Conservation (phyloP, 2,797 vertebrate species). For the Gastrophryne carolinensis region DNA sequence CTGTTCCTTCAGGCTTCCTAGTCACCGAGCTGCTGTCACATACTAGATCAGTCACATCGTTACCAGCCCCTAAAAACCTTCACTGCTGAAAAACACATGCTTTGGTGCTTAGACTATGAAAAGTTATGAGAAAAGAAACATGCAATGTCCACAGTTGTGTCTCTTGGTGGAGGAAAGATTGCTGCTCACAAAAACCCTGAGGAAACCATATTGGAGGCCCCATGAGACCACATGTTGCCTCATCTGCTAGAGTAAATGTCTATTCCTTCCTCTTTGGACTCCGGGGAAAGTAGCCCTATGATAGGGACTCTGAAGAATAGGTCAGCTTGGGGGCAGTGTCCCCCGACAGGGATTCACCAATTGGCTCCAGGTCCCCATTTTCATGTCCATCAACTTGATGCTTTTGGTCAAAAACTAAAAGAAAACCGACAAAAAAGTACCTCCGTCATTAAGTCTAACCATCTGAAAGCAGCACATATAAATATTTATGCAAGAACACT, state of each 20-base stretch:
- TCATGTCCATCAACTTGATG: slow-evolving; percentile 76
- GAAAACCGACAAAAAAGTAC: slow-evolving; percentile 15
- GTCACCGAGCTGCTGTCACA: not conserved
- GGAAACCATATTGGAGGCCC: slow-evolving; percentile 69
- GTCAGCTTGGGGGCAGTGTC: slow-evolving; percentile 76
- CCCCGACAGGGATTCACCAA: slow-evolving; percentile 75
- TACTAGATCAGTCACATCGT: not conserved
- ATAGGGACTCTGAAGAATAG: slow-evolving; percentile 75
- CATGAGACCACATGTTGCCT: slow-evolving; percentile 58
- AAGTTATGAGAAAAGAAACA: slow-evolving; percentile 58
- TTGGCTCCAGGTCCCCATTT: slow-evolving; percentile 80
- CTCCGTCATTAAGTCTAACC: too few relatives aligned
- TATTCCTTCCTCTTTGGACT: slow-evolving; percentile 55
- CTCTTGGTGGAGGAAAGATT: slow-evolving; percentile 58
- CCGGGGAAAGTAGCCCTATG: slow-evolving; percentile 66
- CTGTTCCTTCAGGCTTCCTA: not conserved
- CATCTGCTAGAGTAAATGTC: slow-evolving; percentile 60
- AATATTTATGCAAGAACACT: too few relatives aligned
- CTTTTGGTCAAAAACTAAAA: slow-evolving; percentile 85
- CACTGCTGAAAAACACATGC: slow-evolving; percentile 63
- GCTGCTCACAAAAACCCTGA: slow-evolving; percentile 73
- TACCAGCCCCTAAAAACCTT: slow-evolving; percentile 46
- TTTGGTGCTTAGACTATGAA: slow-evolving; percentile 68
- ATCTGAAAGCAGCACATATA: too few relatives aligned
- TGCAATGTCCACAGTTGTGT: slow-evolving; percentile 61